Evolutionary conservation across 1,140 invertebrate species (phyloP), one percentile per base, ranked within the genome.

Genomic region (Eulimnadia texana): DNA sequence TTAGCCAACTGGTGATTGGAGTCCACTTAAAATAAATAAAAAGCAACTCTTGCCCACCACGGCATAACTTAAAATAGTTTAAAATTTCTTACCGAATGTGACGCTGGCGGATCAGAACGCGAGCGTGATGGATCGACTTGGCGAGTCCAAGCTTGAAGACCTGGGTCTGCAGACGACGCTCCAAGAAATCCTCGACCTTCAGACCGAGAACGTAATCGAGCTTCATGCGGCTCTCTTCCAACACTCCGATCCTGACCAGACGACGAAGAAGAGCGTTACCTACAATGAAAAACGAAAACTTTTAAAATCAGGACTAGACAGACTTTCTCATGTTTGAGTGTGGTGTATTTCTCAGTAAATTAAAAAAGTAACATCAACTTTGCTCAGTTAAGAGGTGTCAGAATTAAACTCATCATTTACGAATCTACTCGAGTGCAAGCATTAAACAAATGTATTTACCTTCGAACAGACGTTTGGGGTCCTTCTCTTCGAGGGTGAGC

Each of bases 131-230:
- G 70, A 99, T 99, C 52, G 93, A 97, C 75, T 99, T 99, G 56
- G 97, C 96, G 29, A 99, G 81, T 70, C 96, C 97, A 70, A 98
- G 81, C 74, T 99, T 99, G 80, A 99, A 98, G 27, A 99, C 96
- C 77, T 99, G 96, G 1, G 97, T 99, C 76, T 99, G 96, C 13
- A 99, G 83, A 75, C 97, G 86, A 65, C 96, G 84, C 77, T 99
- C 95, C 79, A 99, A 86, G 81, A 99, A 99, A 81, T 99, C 94
- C 78, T 99, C 96, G 70, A 97, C 89, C 77, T 95, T 91, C 60
- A 99, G 78, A 80, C 95, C 95, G 69, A 99, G 80, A 64, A 99
- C 96, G 69, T 98, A 99, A 98, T 99, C 97, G 68, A 99, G 90
- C 76, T 99, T 99, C 97, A 99, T 99, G 68, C 90, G 85, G 58